Percentiles rank a stretch among this genome's conserved stretches.
phyloP scores from a whole-genome alignment of 2,113 vertebrate species.

The Rana temporaria region DNA sequence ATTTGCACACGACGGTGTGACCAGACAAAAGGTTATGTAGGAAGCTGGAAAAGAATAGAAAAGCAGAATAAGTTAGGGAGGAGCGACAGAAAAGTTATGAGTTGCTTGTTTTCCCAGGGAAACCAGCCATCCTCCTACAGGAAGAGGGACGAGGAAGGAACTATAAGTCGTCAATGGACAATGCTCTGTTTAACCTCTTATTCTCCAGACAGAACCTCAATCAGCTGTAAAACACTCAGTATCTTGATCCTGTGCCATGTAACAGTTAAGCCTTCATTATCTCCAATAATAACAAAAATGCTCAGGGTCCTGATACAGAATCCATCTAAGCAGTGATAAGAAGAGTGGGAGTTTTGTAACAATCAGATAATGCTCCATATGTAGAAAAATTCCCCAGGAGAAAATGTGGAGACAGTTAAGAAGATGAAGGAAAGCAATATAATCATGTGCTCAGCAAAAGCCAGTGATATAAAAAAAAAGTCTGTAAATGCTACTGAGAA shows the following conservation, averaged over 20 bases:
- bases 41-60: slow-evolving; percentile 59
- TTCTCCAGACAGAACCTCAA: neutral
- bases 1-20: slow-evolving; percentile 35
- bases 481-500: neutral
- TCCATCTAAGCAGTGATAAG: slow-evolving; percentile 24
- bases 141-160: slow-evolving; percentile 74
- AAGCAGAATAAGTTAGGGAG: slow-evolving; percentile 26
- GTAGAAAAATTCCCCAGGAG: neutral
- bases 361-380: slow-evolving; percentile 39
- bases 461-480: neutral
- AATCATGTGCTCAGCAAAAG: neutral
- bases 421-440: slow-evolving; percentile 20
- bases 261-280: slow-evolving; percentile 4
- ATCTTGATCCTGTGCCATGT: neutral
- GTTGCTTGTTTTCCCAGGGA: slow-evolving; percentile 75
- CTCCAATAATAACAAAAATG: slow-evolving; percentile 13
- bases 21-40: slow-evolving; percentile 59
- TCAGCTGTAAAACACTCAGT: neutral
- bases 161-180: slow-evolving; percentile 46
- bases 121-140: slow-evolving; percentile 83
- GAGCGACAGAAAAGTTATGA: slow-evolving; percentile 59
- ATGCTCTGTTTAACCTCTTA: slow-evolving; percentile 38
- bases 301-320: slow-evolving; percentile 25
- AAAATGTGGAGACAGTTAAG: slow-evolving; percentile 29
- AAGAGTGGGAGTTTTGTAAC: slow-evolving; percentile 30